Conservation (phyloP, 2,888 invertebrate species). For the Mimas tiliae region DNA sequence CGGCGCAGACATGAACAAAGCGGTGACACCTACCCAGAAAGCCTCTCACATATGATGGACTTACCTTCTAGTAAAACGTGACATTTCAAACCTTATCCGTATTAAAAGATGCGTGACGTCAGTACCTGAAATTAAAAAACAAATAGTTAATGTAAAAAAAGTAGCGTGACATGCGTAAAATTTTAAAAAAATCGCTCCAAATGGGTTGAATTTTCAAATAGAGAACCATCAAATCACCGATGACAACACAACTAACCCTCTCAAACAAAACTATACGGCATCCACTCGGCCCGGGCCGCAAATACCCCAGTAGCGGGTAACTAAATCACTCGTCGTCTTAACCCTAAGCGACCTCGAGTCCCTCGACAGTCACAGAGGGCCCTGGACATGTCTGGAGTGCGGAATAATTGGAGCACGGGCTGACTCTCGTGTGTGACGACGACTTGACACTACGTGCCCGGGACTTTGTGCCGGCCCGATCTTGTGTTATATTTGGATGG, state of each 20-base stretch:
- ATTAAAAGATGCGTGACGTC: no score
- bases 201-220: neutral
- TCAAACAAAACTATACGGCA: neutral
- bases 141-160: neutral
- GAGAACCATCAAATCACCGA: neutral
- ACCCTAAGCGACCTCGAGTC: constrained; percentile 34
- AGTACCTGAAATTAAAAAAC: no score
- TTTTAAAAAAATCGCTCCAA: no score
- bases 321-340: constrained; percentile 34
- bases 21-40: no score
- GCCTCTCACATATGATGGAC: no score
- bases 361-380: constrained; percentile 32
- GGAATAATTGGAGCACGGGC: constrained; percentile 42
- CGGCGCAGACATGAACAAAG: no score
- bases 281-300: constrained; percentile 7
- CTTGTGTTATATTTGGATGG: constrained; percentile 22
- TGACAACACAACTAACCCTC: constrained; percentile 1
- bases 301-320: constrained; percentile 26
- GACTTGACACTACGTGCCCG: constrained; percentile 24
- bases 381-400: constrained; percentile 40
- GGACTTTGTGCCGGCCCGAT: constrained; percentile 21
- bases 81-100: no score
- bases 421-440: constrained; percentile 14
- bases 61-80: no score
- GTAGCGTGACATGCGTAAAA: neutral